Base-by-base conservation (phyloP, 2,113 vertebrate species). In the Gasterosteus nipponicus region DNA sequence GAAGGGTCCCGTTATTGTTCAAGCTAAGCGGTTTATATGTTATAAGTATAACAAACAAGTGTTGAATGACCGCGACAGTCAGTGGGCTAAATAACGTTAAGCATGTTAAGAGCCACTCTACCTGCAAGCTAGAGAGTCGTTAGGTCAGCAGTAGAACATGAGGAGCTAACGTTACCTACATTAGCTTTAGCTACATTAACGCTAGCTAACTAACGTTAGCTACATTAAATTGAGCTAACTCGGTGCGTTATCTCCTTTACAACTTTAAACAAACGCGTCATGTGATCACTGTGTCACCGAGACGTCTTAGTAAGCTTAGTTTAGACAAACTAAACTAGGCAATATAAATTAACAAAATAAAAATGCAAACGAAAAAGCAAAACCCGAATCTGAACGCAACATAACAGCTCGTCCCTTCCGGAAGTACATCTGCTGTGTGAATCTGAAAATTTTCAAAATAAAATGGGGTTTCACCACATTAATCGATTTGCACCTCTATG, bases 91-190 rank as follows among this genome's bases (percentile, higher is more conserved):
- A 4, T 57, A 15, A n/a, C 51, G n/a, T 53, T 22, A 53, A 53
- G 8, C 9, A 11, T 18, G 60, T 64, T 54, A 22, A 46, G 14
- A 35, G 2, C 1, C n/a, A 19, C 18, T 61, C 65, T 87, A 87
- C 81, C 88, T 84, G 75, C 44, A 26, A 38, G 39, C 56, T 61
- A 26, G 51, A n/a, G 19, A 11, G 68, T 56, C 15, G 49, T 38
- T 46, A 75, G 63, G 73, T 68, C 61, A 59, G 12, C 33, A 5
- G 41, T 38, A 8, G 18, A 42, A 29, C 12, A 26, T 58, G n/a
- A 47, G 22, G 1, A 68, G 77, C 54, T 69, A 75, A 49, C 18
- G 61, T 79, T 77, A 86, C 83, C 84, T 10, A 74, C 72, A 58
- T 73, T 26, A 85, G 77, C 46, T 47, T 6, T 35, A 35, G 33